Evolutionary conservation across 2,113 vertebrate species (phyloP), one percentile per base, ranked within the genome.

Genomic region (Trachemys scripta): DNA sequence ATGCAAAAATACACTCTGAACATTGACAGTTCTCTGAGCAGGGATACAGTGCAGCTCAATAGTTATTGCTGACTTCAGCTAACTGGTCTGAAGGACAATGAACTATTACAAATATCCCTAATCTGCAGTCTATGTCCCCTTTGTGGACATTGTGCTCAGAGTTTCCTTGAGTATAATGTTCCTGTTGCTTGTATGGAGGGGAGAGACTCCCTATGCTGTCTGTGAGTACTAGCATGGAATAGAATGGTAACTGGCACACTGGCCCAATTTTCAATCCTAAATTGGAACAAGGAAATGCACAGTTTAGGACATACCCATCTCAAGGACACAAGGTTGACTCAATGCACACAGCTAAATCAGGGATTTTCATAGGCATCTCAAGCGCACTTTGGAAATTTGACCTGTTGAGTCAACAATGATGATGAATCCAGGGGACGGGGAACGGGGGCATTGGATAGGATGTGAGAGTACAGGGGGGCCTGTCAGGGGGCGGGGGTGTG

Each of bases 21-120:
- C 20, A n/a, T 31, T 69, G 35, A 14, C 47, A 0, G 42, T 88
- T 80, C 49, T 84, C 50, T 49, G 16, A 82, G 38, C 6, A 1
- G 25, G 13, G 20, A 38, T n/a, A 51, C 47, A 1, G 19, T 3
- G 5, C 16, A 82, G 2, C 27, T 0, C 31, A 10, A 8, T 11
- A 0, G 29, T 84, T 94, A 31, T 35, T 96, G 79, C 17, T 90
- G 31, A 27, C 19, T 54, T 84, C 11, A 6, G 3, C 10, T 81
- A 51, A 9, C 16, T 81, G 20, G 35, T 14, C 75, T 65, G 8
- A 72, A 88, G 31, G 6, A 45, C 24, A n/a, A 8, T 29, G 31
- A 14, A 31, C 59, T 65, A 50, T 38, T 50, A 80, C 2, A 12
- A 22, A 2, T 6, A 51, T 51, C 8, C 62, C 62, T 65, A 56